A percentile compares a stretch with the other conserved stretches of the same genome.
These are phyloP conservation scores for Chionis minor DNA, from an alignment of 2,113 vertebrate species.

Conservation along the genomic window DNA sequence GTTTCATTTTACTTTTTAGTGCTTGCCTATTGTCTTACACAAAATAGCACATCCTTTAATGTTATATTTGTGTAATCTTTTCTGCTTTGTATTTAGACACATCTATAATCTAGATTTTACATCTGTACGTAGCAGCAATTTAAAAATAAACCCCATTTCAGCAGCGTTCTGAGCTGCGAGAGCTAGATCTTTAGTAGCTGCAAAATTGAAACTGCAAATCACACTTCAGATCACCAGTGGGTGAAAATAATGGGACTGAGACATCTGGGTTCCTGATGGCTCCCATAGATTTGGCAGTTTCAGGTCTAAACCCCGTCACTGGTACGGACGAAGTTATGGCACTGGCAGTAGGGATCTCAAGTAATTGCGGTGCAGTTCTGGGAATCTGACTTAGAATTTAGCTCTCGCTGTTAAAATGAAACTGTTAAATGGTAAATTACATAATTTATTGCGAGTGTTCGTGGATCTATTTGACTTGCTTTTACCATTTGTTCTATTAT, in stretches of 20 bases:
- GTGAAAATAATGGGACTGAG: constrained; percentile 30
- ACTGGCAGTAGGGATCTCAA: background rate
- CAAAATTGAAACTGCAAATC: constrained; percentile 36
- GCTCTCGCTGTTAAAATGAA: background rate
- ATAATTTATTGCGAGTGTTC: background rate
- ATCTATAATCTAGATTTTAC: constrained; percentile 19
- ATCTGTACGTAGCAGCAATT: background rate
- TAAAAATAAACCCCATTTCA: constrained; percentile 29
- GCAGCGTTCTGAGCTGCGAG: background rate
- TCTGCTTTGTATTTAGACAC: constrained; percentile 29
- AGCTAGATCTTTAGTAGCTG: background rate
- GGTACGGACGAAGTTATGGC: background rate
- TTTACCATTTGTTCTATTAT: constrained; percentile 27
- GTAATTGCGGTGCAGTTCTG: constrained; percentile 23
- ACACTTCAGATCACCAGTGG: background rate
- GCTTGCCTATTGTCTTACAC: background rate
- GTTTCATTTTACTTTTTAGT: constrained; percentile 28
- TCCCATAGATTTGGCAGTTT: background rate
- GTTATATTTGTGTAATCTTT: constrained; percentile 19
- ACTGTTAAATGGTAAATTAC: constrained; percentile 31
- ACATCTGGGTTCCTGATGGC: background rate
- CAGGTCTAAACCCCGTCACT: background rate
- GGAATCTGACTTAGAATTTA: constrained; percentile 33
- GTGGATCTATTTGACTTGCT: constrained; percentile 42
- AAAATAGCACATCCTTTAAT: constrained; percentile 39